Evolutionary conservation across 2,888 invertebrate species (phyloP).

Genomic region (Nomada ruficornis): DNA sequence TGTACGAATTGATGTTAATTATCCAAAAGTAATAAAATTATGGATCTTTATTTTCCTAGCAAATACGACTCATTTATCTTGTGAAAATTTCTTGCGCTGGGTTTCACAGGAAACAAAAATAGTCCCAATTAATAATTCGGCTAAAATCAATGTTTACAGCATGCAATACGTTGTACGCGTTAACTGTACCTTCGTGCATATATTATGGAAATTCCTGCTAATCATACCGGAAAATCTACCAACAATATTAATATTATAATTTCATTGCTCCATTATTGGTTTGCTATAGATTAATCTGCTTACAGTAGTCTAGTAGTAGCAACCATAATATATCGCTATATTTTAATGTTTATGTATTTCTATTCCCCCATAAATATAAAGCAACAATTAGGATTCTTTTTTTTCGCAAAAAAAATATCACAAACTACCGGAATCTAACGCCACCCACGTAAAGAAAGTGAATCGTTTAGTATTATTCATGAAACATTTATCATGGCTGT

Average conservation of each 20-base stretch:
- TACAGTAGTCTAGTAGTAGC: not conserved
- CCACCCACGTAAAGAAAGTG: not conserved
- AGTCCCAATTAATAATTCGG: not conserved
- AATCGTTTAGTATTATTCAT: not conserved
- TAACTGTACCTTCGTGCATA: constrained; percentile 17
- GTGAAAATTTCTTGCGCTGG: not conserved
- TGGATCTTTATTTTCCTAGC: constrained; percentile 26
- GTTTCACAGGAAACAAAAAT: not conserved
- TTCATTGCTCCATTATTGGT: not conserved
- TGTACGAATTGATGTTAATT: constrained; percentile 37
- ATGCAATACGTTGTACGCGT: constrained; percentile 31
- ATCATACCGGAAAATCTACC: constrained; percentile 8
- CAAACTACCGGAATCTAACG: not conserved
- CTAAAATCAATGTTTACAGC: not conserved
- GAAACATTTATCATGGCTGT: not conserved
- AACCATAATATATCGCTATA: not conserved
- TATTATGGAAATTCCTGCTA: constrained; percentile 8
- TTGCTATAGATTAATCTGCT: no score
- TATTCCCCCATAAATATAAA: not conserved
- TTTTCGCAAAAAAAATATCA: no score
- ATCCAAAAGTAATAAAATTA: constrained; percentile 47
- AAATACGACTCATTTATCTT: constrained; percentile 2
- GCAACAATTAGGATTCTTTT: not conserved
- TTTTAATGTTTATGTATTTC: not conserved
- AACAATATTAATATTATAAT: not conserved